phyloP scores from a whole-genome alignment of 2,113 vertebrate species.

The Recurvirostra avosetta region DNA sequence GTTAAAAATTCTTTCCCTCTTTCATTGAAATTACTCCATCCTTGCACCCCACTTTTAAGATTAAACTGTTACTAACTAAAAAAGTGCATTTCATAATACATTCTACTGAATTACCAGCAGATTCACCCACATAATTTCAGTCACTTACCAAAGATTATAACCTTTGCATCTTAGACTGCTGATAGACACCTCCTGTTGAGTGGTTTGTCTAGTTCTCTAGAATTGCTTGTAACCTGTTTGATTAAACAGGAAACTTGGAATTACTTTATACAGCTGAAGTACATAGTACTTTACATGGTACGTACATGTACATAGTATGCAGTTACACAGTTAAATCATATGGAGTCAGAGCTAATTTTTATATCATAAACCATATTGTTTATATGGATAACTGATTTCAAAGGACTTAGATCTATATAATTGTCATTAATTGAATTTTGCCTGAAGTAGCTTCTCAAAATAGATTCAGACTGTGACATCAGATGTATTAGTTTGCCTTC shows the following conservation, averaged over 20 bases:
- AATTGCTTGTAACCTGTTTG: background rate
- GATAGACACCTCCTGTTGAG: background rate
- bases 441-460: background rate
- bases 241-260: background rate
- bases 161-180: background rate
- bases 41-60: background rate
- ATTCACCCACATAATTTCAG: background rate
- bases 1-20: background rate
- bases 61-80: background rate
- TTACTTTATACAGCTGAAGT: background rate
- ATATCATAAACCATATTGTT: background rate
- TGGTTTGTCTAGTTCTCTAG: background rate
- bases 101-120: background rate
- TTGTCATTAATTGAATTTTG: background rate
- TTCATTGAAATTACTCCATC: background rate
- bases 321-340: background rate
- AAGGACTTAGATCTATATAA: background rate
- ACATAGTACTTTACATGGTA: background rate
- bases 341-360: background rate
- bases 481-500: background rate
- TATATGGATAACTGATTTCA: background rate
- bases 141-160: background rate
- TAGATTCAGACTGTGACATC: background rate
- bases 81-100: background rate
- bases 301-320: background rate